Evolutionary conservation across 2,797 vertebrate genomes (phyloP), one percentile per base, ranked within the genome.

Genomic region (Labroides dimidiatus): DNA sequence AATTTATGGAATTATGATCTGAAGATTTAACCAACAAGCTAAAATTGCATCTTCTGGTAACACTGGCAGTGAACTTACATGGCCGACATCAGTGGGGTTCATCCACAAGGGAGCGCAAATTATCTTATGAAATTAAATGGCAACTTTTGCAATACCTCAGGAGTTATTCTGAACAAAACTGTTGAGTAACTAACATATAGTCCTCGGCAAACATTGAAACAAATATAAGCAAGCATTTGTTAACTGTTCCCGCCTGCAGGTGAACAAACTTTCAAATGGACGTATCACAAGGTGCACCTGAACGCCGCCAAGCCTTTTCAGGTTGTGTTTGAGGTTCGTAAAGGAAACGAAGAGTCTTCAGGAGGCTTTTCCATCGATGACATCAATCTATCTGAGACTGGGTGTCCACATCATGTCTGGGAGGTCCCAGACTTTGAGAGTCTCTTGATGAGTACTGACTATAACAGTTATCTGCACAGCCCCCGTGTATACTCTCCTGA

Each of bases 281-380:
- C 93, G 59, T 91, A 95, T 50, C 82, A 94, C 50, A 87, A 93
- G 0, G 64, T 95, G 42, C 68, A 93, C 30, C 64, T 96, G 79
- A 81, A 88, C 1, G 77, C 81, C 53, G 64, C 76, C 0, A 89
- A 51, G 23, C 91, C 92, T 73, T 96, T 95, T 79, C 84, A 92
- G 50, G 81, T 95, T 48, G 76, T 89, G 33, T 96, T 96, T 81
- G 82, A 92, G 93, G 94, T 92, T 0, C 3, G 70, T 65, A 93
- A 65, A 82, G 93, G 94, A 69, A n/a, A 50, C 0, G 85, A 77
- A 1, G 19, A 14, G 6, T 93, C 94, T 20, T 50, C 36, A 0
- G 95, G 95, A 50, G 95, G 95, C 19, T 89, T 96, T 60, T 95
- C 96, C 8, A 82, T 95, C 14, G 95, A 96, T 0, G 94, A 96